A percentile compares a stretch with the other conserved stretches of the same genome.
phyloP scores from a whole-genome alignment of 2,113 vertebrate species.

The Callaeas wilsoni region DNA sequence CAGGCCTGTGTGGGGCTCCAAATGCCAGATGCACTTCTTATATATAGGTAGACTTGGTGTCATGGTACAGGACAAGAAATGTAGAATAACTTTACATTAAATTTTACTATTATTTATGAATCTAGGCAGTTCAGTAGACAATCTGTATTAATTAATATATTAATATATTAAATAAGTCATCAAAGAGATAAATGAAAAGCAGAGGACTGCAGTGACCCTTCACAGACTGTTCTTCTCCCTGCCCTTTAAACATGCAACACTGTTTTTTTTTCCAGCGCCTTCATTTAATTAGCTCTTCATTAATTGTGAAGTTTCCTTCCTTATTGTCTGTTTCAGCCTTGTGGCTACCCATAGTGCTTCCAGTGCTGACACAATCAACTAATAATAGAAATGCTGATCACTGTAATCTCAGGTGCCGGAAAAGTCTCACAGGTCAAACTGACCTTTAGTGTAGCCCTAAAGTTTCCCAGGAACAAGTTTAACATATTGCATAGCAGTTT shows the following conservation, averaged over 20 bases:
- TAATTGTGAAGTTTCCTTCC: neutral
- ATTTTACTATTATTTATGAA: neutral
- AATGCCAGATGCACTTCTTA: neutral
- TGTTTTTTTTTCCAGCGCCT: neutral
- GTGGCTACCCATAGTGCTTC: neutral
- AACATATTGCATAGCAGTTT: neutral
- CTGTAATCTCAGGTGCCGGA: neutral
- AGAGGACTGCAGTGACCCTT: neutral
- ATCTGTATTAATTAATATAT: conserved; percentile 20
- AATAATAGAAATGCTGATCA: conserved; percentile 6
- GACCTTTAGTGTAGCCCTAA: neutral
- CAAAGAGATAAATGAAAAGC: conserved; percentile 33
- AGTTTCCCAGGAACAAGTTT: neutral
- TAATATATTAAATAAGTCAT: conserved; percentile 15
- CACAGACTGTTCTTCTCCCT: neutral
- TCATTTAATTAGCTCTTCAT: conserved; percentile 19
- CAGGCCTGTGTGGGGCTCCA: neutral
- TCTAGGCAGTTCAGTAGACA: neutral
- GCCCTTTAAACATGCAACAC: neutral
- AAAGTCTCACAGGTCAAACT: neutral
- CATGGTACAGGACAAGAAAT: neutral
- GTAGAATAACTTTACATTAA: conserved; percentile 9
- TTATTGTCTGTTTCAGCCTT: neutral
- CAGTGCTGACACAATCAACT: neutral
- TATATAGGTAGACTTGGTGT: neutral